Evolutionary conservation across 1,140 invertebrate species (phyloP).

Genomic region (Pomphorhynchus laevis): DNA sequence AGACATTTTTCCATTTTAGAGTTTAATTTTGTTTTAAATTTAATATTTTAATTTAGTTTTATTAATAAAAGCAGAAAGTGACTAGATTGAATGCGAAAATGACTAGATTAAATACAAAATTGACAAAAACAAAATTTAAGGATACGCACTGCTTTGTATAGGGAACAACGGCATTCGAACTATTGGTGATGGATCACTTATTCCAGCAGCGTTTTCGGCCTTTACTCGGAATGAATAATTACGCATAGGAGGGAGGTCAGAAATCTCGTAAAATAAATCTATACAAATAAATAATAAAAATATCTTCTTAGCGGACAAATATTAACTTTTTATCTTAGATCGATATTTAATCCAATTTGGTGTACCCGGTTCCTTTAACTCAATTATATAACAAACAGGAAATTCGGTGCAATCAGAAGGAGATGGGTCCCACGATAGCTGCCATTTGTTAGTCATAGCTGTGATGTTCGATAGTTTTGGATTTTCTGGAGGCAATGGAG

Average conservation of each 20-base stretch:
- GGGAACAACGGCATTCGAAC: slow-evolving; percentile 5
- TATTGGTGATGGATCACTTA: not conserved
- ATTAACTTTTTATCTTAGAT: not conserved
- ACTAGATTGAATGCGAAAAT: no score
- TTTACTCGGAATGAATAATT: slow-evolving; percentile 5
- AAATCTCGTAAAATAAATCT: not conserved
- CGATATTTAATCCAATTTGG: slow-evolving; percentile 4
- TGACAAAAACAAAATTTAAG: no score
- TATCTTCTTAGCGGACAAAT: not conserved
- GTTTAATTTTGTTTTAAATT: no score
- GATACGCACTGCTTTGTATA: no score
- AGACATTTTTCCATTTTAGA: no score
- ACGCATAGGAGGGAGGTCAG: not conserved
- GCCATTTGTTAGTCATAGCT: not conserved
- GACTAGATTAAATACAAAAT: no score
- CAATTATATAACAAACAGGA: slow-evolving; percentile 1
- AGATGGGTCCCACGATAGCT: slow-evolving; percentile 1
- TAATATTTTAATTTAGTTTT: no score
- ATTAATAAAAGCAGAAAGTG: no score
- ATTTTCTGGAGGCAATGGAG: not conserved
- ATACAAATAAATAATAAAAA: not conserved
- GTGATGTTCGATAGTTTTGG: not conserved
- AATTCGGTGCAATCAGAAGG: not conserved
- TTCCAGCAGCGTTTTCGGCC: slow-evolving; percentile 6
- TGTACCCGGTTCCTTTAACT: slow-evolving; percentile 3